Evolutionary conservation across 64 coral and sea anemone species (phyloP).

Genomic region (Dendrophyllia cribrosa): DNA sequence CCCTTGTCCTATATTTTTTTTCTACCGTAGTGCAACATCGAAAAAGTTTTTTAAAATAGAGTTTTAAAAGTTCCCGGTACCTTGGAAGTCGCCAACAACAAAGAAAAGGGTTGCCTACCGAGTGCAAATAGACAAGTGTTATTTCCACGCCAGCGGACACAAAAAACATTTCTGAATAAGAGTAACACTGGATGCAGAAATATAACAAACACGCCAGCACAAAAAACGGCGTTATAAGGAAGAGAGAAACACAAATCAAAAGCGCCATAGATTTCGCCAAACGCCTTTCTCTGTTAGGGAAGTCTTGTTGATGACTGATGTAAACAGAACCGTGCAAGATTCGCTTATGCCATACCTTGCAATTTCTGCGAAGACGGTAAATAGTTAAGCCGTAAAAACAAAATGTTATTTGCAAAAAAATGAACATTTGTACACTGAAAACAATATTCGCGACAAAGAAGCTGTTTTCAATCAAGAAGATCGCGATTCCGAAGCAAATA

Average conservation of each 20-base stretch:
- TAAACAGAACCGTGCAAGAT: background rate
- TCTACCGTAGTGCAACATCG: background rate
- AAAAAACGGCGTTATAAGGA: background rate
- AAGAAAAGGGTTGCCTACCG: background rate
- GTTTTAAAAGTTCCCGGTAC: background rate
- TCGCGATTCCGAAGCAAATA: conserved; percentile 6
- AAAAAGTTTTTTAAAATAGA: background rate
- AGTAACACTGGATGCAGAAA: conserved; percentile 10
- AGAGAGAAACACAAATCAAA: background rate
- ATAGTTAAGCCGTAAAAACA: background rate
- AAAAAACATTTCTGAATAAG: background rate
- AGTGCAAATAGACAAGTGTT: background rate
- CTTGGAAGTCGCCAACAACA: conserved; percentile 2
- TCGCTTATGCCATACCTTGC: background rate
- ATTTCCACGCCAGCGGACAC: background rate
- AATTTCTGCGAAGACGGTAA: background rate
- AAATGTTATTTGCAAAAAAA: background rate
- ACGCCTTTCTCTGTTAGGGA: background rate
- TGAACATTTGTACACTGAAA: background rate
- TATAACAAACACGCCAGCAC: background rate
- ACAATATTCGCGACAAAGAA: background rate
- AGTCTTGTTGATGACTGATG: background rate
- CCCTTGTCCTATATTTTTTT: background rate
- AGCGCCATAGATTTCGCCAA: background rate
- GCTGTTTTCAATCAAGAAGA: background rate